Base-by-base conservation (phyloP, 1,140 invertebrate genomes). In the Anastrepha obliqua region DNA sequence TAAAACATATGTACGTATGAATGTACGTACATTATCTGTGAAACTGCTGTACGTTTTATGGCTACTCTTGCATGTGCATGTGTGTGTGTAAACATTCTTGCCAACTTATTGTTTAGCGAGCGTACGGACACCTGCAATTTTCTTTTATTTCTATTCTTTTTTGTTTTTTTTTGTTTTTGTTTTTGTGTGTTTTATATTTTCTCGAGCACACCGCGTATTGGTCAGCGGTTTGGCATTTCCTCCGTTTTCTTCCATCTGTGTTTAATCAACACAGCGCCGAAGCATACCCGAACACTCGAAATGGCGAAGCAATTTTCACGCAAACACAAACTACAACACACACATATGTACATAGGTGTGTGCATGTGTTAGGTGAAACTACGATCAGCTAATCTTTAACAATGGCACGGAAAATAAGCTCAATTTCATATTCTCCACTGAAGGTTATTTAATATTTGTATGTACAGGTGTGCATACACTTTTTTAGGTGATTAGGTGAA, bases 171-270 rank as follows among this genome's bases (percentile, higher is more conserved):
- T 64, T 15, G 17, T n/a, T n/a, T 64, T n/a, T n/a, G 3, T 64
- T 64, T 64, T 67, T 29, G 3, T 67, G 20, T 67, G 5, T 67
- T 81, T 81, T 62, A 62, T 15, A 55, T 81, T 81, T 74, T 44
- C 29, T 20, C 65, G 39, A 74, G n/a, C 47, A 81, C 47, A 81
- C 42, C 42, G 13, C 67, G 44, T n/a, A 81, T 81, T 81, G 74
- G 74, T 81, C 74, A 81, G 47, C 74, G 29, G 74, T 81, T 81
- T 81, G 74, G 74, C 74, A 81, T 81, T 81, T 81, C 74, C 74
- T 81, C 17, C 7, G 47, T n/a, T 55, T 81, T 81, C 74, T 44
- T 81, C 47, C 74, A 55, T 81, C 20, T 81, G 74, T 20, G 8
- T 20, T 20, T 55, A 20, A 81, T 58, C 47, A 74, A 51, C n/a